Base-by-base conservation (phyloP, 2,113 vertebrate species). In the Cinclus mexicanus region DNA sequence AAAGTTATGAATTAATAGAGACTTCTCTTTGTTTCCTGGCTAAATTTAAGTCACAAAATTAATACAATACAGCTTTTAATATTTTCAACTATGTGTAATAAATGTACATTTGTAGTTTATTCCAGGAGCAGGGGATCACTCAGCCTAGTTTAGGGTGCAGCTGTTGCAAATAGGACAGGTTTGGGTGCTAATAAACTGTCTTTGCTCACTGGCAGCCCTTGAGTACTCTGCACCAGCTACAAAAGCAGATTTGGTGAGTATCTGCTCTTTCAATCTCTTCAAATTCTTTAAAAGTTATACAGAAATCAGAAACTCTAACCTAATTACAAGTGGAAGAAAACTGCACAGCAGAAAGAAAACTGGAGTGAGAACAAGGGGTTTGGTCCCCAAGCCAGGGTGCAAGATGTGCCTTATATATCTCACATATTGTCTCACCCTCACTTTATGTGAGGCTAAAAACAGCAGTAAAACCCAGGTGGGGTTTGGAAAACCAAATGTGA, bases 211-310 rank as follows among this genome's bases (percentile, higher is more conserved):
- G 85, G 33, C 90, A 98, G 97, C 67, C 52, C 94, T 77, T 29
- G 50, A 35, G 10, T 84, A n/a, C 74, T 83, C 89, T 69, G 82
- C 94, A 52, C 12, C 94, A 3, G 55, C 76, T 29, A 79, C 91
- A 91, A 92, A 91, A 78, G 68, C 83, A 72, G 95, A 94, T 35
- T 77, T 7, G 89, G 97, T 98, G 65, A 97, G 97, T 95, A 35
- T 37, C 52, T 37, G 70, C 50, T 55, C 25, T 79, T 53, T 50
- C 24, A 6, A 42, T 29, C 35, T 37, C n/a, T 67, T n/a, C 22
- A 3, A 18, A 52, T 52, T 42, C n/a, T 64, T 31, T 11, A 15
- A 10, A 68, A 68, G 65, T 67, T 63, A 21, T 3, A 49, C 10
- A 53, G 42, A 90, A 91, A 61, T 33, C 15, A 28, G 46, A 12